Percentiles rank a stretch among this genome's conserved stretches.
Evolutionary conservation across 2,888 invertebrate species (phyloP).

Genomic region (Meloe dianella): DNA sequence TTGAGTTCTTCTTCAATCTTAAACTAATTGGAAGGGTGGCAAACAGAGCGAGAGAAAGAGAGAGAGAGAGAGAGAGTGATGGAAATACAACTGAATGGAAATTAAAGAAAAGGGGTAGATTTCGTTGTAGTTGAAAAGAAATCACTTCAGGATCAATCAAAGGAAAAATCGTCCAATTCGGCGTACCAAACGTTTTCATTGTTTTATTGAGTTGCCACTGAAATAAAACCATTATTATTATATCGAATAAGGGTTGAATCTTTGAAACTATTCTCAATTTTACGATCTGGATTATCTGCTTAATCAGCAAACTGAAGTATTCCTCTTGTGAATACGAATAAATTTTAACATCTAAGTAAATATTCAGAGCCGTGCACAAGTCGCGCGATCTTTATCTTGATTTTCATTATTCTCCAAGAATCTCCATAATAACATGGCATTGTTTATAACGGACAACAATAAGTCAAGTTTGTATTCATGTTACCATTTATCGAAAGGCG

Average conservation of each 20-base stretch:
- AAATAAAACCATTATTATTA: neutral
- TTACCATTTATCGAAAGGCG: no score
- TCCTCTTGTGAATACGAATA: neutral
- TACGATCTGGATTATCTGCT: neutral
- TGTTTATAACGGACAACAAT: no score
- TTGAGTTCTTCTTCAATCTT: neutral
- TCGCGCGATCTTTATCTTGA: no score
- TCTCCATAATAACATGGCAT: no score
- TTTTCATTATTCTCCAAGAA: no score
- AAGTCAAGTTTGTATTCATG: no score
- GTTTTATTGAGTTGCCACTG: neutral
- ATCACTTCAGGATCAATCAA: conserved; percentile 2
- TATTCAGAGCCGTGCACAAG: neutral
- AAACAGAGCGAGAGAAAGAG: neutral
- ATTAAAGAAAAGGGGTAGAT: conserved; percentile 1
- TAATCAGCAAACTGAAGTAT: neutral
- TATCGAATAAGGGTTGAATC: neutral
- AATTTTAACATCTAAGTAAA: neutral
- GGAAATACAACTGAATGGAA: neutral
- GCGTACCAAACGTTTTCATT: neutral
- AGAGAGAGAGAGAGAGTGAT: neutral
- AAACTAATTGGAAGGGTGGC: neutral
- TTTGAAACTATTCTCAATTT: neutral
- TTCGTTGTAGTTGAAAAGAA: neutral
- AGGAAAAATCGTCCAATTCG: neutral